Base-by-base conservation (phyloP, 2,113 vertebrate species). In the Melanostigma gelatinosum region DNA sequence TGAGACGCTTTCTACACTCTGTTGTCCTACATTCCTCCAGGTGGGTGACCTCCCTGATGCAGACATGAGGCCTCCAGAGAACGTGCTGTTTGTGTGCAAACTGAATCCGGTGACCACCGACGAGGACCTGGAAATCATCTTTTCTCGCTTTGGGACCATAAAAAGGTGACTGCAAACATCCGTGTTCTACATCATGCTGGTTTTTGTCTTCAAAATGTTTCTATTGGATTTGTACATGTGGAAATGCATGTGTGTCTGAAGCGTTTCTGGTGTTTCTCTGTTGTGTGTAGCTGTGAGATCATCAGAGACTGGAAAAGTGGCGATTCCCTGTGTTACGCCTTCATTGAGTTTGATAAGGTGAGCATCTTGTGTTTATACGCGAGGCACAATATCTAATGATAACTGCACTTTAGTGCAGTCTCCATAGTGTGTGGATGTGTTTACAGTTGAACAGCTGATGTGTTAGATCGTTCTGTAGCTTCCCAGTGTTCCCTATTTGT, bases 271-370 rank as follows among this genome's bases (percentile, higher is more conserved):
- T 55, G n/a, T 29, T 32, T 3, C 18, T 34, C 46, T 89, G 55
- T 87, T 70, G 27, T 86, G 69, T 94, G 82, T 85, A 99, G 98
- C 89, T 99, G 98, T 92, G 98, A 99, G 94, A 98, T 99, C 88
- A 99, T 99, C 91, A 87, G 98, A 87, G 98, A 99, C 92, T 97
- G 96, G 96, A 99, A 99, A 84, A 96, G 95, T 36, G 97, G 96
- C 87, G 98, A 99, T 72, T 99, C 98, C 34, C 96, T 99, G 60
- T 99, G 98, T 93, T 99, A 99, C 2, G 97, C 98, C 32, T 99
- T 99, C 85, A 97, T 99, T 87, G 98, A 99, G 90, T 99, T 99
- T 95, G 97, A 99, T 83, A 99, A 98, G 97, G 98, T 99, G 93
- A 54, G 91, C 1, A 11, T 72, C 12, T 61, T 36, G 12, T 34